Conservation (phyloP, 2,888 invertebrate species). For the Microctonus hyperodae region DNA sequence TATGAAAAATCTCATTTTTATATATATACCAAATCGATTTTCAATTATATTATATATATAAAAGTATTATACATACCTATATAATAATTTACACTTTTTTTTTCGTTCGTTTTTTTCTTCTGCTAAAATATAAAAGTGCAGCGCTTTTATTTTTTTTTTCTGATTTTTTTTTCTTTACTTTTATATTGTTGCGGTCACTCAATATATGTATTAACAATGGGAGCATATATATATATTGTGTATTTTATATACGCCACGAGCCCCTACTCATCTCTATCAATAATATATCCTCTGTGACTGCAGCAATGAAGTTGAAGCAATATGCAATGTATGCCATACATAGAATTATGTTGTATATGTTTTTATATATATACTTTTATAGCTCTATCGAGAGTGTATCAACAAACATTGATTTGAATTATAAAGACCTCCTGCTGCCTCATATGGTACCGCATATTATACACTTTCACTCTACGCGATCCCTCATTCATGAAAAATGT, state of each 20-base stretch:
- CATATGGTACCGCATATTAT: constrained; percentile 55
- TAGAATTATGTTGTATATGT: too few relatives aligned
- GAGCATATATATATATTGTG: not conserved
- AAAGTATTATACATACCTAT: too few relatives aligned
- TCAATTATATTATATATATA: constrained; percentile 1
- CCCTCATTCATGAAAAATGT: constrained; percentile 19
- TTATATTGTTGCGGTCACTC: not conserved
- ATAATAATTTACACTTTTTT: too few relatives aligned
- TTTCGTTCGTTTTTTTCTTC: too few relatives aligned
- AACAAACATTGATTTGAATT: constrained; percentile 62
- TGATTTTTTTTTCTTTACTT: not conserved
- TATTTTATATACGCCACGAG: not conserved
- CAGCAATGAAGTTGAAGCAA: constrained; percentile 20
- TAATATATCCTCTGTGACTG: constrained; percentile 24
- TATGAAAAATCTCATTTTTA: constrained; percentile 43
- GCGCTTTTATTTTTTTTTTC: too few relatives aligned
- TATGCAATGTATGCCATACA: not conserved
- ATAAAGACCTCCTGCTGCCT: constrained; percentile 60
- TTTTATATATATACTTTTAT: constrained; percentile 27
- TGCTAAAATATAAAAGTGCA: too few relatives aligned
- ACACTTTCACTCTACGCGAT: constrained; percentile 41
- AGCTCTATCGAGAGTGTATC: constrained; percentile 53
- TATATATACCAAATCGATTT: constrained; percentile 27
- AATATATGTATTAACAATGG: constrained; percentile 5
- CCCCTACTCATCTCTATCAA: constrained; percentile 1